Base-by-base conservation (phyloP, 1,140 invertebrate species). In the Dysdera silvatica region DNA sequence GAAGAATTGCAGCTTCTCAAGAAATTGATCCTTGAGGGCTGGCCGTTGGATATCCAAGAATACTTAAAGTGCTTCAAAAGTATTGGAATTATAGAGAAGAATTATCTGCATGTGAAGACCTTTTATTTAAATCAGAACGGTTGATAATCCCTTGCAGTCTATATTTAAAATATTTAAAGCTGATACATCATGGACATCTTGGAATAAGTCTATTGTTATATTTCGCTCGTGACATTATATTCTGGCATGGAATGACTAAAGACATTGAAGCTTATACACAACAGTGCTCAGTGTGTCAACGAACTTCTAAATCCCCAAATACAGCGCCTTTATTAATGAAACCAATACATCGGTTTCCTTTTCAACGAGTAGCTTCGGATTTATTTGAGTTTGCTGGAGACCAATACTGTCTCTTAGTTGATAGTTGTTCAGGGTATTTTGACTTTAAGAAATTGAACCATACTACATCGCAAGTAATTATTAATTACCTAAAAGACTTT, bases 51-150 rank as follows among this genome's bases (percentile, higher is more conserved):
- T 24, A n/a, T 16, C 7, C 32, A 37, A 16, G 31, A 18, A n/a
- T 40, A 14, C 29, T 33, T 12, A 14, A 10, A 53, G 23, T 16
- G n/a, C 7, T 55, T 28, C 32, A 40, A 29, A 52, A 52, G 20
- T 52, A 52, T 31, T 52, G 20, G 49, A 52, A 26, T 23, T 52
- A n/a, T 52, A 8, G 32, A 35, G 53, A 55, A 18, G 53, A 55
- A 55, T 28, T 55, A 18, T 3, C 53, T 18, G 8, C n/a, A 8
- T 20, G 40, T 37, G 35, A 55, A 16, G 32, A 26, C 14, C 24
- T 55, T 12, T n/a, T 55, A 12, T 55, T 37, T 40, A 55, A 55
- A 37, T 31, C 14, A n/a, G 35, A 55, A 20, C 29, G 53, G 14
- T 6, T 55, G 8, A 35, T 55, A 14, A 37, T 55, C n/a, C 53